Percentiles rank a stretch among this genome's conserved stretches.
These are phyloP conservation scores for Shinisaurus crocodilurus DNA, from an alignment of 2,113 vertebrate species.

Conservation along the genomic window DNA sequence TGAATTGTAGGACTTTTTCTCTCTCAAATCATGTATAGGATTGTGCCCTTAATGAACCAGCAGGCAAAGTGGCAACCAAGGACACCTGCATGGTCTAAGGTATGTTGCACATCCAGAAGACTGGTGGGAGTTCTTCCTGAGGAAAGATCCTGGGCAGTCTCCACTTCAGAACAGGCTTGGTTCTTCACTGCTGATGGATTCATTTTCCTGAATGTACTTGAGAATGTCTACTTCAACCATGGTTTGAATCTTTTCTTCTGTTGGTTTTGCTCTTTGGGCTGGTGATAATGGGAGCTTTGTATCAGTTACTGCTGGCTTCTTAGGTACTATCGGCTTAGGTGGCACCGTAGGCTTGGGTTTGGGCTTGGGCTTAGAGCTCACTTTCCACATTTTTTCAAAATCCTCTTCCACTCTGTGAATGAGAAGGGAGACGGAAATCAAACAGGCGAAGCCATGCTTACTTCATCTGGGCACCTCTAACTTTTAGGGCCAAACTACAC, in stretches of 20 bases:
- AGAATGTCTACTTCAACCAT: constrained; percentile 87
- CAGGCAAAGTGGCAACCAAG: background rate
- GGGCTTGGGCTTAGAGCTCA: constrained; percentile 68
- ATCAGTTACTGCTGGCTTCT: constrained; percentile 66
- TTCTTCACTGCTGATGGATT: constrained; percentile 63
- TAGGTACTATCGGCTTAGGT: constrained; percentile 74
- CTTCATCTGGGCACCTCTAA: background rate
- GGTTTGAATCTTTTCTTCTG: constrained; percentile 67
- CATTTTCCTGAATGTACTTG: constrained; percentile 86
- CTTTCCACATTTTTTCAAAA: constrained; percentile 81
- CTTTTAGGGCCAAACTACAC: background rate
- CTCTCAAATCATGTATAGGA: no score
- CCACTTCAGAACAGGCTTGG: constrained; percentile 81
- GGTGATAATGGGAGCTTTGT: constrained; percentile 23
- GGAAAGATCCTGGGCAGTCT: rapidly evolving
- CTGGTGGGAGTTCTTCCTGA: background rate
- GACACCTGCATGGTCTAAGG: background rate
- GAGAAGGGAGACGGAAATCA: constrained; percentile 35
- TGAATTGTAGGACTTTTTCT: no score
- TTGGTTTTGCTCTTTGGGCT: background rate
- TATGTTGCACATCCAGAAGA: background rate
- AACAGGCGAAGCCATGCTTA: background rate
- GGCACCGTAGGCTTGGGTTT: constrained; percentile 61
- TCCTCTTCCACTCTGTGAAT: constrained; percentile 82
- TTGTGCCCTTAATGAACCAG: background rate